These are phyloP conservation scores for Ectemnius lituratus DNA, from an alignment of 2,888 invertebrate species.

Conservation along the genomic window DNA sequence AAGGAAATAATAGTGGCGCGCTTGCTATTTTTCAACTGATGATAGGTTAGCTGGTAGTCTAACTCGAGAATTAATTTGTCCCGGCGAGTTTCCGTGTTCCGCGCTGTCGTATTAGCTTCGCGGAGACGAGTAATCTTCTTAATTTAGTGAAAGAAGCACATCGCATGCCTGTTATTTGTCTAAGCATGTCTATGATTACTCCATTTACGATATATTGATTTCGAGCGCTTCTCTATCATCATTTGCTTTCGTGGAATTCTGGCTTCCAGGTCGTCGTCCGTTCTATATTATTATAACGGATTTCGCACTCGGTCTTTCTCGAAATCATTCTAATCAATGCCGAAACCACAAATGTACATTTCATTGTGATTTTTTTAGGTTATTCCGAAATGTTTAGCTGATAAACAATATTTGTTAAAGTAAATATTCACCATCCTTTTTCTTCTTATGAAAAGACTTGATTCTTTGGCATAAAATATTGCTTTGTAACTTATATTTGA, in stretches of 20 bases:
- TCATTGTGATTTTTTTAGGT: too few species aligned
- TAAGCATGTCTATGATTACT: slow-evolving; percentile 26
- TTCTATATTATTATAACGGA: too few species aligned
- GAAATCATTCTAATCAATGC: too few species aligned
- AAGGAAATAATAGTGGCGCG: slow-evolving; percentile 62
- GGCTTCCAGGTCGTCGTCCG: too few species aligned
- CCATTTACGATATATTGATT: slow-evolving; percentile 19
- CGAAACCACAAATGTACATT: too few species aligned
- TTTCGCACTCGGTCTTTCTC: too few species aligned
- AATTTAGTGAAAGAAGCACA: slow-evolving; percentile 1
- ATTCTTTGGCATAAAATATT: too few species aligned
- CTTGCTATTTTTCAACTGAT: slow-evolving; percentile 36
- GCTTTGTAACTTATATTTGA: too few species aligned
- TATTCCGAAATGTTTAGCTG: too few species aligned
- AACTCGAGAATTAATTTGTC: slow-evolving; percentile 67
- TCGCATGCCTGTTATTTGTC: slow-evolving; percentile 42
- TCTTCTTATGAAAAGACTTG: too few species aligned
- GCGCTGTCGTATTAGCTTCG: slow-evolving; percentile 30
- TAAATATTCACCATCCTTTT: too few species aligned
- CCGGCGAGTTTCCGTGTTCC: slow-evolving; percentile 50
- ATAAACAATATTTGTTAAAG: too few species aligned
- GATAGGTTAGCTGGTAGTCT: slow-evolving; percentile 52
- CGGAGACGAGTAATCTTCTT: slow-evolving; percentile 16
- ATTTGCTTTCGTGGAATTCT: slow-evolving; percentile 10
- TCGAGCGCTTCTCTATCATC: slow-evolving; percentile 19